Conservation (phyloP, 2,113 vertebrate genomes). For the Salvator merianae region DNA sequence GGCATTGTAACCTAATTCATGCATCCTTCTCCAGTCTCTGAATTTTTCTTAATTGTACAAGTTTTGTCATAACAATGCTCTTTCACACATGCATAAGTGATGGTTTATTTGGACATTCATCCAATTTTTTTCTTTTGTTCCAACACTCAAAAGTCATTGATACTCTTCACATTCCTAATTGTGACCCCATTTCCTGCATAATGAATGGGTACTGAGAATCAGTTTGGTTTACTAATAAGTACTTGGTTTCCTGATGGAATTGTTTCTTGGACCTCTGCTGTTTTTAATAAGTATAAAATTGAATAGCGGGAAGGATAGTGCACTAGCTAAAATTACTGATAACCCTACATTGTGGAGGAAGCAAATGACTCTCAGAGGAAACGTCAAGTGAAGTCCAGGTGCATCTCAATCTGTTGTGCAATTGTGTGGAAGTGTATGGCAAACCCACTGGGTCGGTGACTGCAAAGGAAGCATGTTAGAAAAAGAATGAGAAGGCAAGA, state of each 20-base stretch:
- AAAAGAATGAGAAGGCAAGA: not conserved
- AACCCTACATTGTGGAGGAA: not conserved
- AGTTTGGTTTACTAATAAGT: not conserved
- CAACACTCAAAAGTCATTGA: not conserved
- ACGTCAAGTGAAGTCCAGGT: not conserved
- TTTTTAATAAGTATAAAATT: slow-evolving; percentile 8
- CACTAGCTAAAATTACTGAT: not conserved
- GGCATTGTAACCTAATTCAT: no score
- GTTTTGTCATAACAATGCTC: not conserved
- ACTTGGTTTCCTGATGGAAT: not conserved
- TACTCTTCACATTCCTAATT: not conserved
- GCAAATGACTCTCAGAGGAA: not conserved
- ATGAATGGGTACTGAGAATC: not conserved
- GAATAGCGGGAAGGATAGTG: not conserved
- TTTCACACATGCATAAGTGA: no score
- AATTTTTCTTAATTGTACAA: not conserved
- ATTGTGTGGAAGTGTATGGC: not conserved
- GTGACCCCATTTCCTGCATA: not conserved
- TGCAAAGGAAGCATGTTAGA: not conserved
- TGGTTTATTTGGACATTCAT: not conserved
- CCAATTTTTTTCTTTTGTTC: not conserved
- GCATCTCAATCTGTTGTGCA: not conserved
- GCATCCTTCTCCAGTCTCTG: not conserved
- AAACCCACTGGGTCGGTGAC: not conserved
- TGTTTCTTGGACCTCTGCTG: slow-evolving; percentile 7